Evolutionary conservation across 2,797 vertebrate genomes (phyloP).

Genomic region (Poeciliopsis infans): DNA sequence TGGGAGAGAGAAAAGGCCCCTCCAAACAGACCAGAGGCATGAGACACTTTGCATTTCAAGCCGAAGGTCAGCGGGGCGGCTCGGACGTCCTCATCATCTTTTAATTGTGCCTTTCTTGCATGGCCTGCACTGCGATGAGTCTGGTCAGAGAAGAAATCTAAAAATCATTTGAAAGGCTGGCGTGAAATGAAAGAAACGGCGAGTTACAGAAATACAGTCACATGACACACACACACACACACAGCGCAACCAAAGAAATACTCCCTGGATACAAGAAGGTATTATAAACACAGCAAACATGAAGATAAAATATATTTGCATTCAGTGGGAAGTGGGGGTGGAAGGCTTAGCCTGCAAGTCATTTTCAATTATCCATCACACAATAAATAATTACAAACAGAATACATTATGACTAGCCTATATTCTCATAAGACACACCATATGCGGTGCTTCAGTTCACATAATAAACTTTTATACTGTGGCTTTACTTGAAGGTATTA

Average conservation of each 20-base stretch:
- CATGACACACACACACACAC: background rate
- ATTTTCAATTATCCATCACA: conserved; percentile 11
- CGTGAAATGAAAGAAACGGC: conserved; percentile 2
- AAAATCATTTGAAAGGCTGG: conserved; percentile 19
- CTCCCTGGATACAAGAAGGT: background rate
- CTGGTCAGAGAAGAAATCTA: conserved; percentile 22
- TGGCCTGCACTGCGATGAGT: background rate
- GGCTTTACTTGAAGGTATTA: background rate
- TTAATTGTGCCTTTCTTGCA: background rate
- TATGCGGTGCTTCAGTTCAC: background rate
- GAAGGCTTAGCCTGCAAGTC: background rate
- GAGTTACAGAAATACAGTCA: background rate
- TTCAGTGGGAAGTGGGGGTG: background rate
- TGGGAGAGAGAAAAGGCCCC: conserved; percentile 69
- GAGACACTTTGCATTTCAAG: conserved; percentile 78
- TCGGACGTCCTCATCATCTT: conserved; percentile 41
- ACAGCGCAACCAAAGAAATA: background rate
- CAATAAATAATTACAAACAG: conserved; percentile 12
- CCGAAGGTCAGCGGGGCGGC: conserved; percentile 77
- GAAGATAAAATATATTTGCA: background rate
- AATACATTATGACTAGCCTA: background rate
- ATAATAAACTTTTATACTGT: background rate
- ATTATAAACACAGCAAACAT: conserved; percentile 1
- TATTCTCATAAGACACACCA: conserved; percentile 2
- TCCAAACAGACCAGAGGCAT: conserved; percentile 77